Conservation (phyloP, 2,797 vertebrate genomes). For the Thripadectes ignobilis region DNA sequence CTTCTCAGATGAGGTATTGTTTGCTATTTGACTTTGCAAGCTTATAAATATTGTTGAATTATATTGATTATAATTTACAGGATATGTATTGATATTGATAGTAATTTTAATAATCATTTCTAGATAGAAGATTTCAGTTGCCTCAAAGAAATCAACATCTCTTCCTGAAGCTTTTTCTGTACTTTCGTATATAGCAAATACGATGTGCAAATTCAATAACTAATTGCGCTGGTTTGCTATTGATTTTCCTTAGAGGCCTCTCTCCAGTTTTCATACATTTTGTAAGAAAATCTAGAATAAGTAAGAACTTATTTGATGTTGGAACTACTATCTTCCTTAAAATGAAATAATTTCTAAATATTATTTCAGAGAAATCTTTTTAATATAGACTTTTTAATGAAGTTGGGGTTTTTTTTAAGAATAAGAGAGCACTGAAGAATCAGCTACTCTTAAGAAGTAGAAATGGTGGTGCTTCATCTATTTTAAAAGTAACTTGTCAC, state of each 20-base stretch:
- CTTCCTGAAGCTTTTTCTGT: background rate
- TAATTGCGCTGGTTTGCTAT: background rate
- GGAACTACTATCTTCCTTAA: background rate
- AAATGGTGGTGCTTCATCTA: background rate
- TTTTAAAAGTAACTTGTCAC: background rate
- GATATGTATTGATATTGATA: background rate
- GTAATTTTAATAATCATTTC: background rate
- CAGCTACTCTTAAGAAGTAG: background rate
- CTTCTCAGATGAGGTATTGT: background rate
- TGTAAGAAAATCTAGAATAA: background rate
- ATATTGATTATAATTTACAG: background rate
- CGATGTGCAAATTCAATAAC: accelerated
- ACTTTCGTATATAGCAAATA: background rate
- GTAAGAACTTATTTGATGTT: background rate
- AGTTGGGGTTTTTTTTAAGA: background rate
- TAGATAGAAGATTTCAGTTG: background rate
- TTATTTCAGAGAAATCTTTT: background rate
- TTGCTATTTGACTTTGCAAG: background rate
- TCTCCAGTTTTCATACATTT: background rate
- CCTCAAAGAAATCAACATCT: background rate
- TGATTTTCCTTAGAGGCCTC: background rate
- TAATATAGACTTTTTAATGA: background rate
- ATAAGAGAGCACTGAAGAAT: background rate
- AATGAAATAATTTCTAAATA: background rate
- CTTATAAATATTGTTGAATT: background rate